Evolutionary conservation across 2,888 invertebrate species (phyloP), one percentile per base, ranked within the genome.

Genomic region (Crioceris asparagi): DNA sequence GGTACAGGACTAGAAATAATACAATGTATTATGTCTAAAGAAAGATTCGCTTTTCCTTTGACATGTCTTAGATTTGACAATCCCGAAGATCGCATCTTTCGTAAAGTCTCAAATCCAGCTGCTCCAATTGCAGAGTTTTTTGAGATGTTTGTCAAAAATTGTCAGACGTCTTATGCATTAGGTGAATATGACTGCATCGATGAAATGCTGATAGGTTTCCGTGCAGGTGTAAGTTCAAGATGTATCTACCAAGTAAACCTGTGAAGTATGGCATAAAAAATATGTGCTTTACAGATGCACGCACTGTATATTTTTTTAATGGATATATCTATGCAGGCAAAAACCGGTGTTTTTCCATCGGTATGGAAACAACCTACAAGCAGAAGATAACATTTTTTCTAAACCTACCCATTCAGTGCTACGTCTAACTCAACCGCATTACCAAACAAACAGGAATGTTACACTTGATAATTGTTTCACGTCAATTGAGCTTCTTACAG

Each of bases 31-130:
- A n/a, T n/a, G n/a, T n/a, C n/a, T n/a, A 29, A 38, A 29, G 23
- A 38, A 34, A 33, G 41, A 35, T 41, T 32, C 34, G 14, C 30
- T 35, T 33, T 37, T 14, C 37, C 32, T 32, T 38, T 38, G 14
- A 15, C 17, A 19, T 38, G 38, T 32, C 32, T 44, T 12, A 17
- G 40, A 25, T 43, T 43, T 33, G 43, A 43, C 32, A 35, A 45
- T 29, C 36, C 36, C 29, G 35, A 39, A 36, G 33, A 26, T 33
- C 35, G 38, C 23, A 25, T 26, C 14, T 35, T 17, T 16, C 32
- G 38, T 17, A 38, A 32, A 35, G 19, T 21, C 29, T 2, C 21
- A 26, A 27, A 37, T 34, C 26, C 39, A 32, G 35, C 29, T 14
- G 36, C 42, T 23, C 23, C 33, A 31, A 27, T 29, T 8, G 14